These are phyloP conservation scores for Blomia tropicalis DNA, from an alignment of 2,888 invertebrate genomes.

Conservation along the genomic window DNA sequence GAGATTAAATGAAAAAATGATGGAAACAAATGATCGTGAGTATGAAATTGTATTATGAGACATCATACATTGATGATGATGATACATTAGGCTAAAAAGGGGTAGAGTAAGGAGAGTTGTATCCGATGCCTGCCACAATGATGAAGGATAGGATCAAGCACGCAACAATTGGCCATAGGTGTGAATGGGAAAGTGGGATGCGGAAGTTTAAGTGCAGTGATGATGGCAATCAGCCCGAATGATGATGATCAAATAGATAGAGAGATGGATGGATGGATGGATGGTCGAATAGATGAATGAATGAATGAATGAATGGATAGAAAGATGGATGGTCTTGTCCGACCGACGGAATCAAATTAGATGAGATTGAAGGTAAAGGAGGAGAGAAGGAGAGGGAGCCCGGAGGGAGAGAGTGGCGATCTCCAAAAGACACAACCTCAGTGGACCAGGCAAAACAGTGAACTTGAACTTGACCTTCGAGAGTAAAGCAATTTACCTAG, in stretches of 20 bases:
- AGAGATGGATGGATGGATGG: neutral
- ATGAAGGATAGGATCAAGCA: too few species aligned
- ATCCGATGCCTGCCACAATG: too few species aligned
- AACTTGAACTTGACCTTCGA: neutral
- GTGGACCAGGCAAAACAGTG: neutral
- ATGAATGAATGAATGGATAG: neutral
- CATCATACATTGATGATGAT: too few species aligned
- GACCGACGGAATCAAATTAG: neutral
- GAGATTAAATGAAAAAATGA: too few species aligned
- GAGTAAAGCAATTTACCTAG: neutral
- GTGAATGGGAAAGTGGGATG: neutral
- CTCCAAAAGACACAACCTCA: neutral
- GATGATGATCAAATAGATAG: neutral
- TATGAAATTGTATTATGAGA: too few species aligned
- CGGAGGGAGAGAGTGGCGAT: neutral
- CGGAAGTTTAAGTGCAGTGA: neutral
- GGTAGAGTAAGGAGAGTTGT: too few species aligned
- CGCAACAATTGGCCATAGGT: too few species aligned
- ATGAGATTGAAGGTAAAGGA: neutral
- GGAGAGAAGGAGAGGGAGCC: neutral
- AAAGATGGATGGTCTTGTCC: neutral
- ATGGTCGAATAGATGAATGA: neutral
- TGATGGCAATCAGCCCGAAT: neutral
- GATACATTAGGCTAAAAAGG: too few species aligned
- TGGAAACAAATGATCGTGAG: too few species aligned